These are phyloP conservation scores for Buathra laborator DNA, from an alignment of 2,888 invertebrate genomes.

Conservation along the genomic window DNA sequence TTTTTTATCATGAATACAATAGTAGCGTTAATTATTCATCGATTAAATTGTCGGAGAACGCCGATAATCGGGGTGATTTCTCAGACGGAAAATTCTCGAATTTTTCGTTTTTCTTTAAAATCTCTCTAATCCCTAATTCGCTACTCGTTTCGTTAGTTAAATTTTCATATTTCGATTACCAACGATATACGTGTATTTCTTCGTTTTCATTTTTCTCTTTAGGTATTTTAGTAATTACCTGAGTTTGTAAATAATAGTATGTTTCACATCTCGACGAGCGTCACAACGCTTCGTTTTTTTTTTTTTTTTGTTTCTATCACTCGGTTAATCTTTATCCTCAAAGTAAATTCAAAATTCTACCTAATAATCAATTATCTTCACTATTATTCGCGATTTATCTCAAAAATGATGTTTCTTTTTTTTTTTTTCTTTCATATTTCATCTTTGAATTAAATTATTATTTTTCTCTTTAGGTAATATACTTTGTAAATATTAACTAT, in stretches of 20 bases:
- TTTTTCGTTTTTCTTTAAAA: background rate
- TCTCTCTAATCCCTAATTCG: background rate
- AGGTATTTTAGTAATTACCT: conserved; percentile 35
- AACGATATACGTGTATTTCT: background rate
- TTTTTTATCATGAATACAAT: conserved; percentile 40
- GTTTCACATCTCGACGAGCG: conserved; percentile 37
- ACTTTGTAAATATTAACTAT: conserved; percentile 19
- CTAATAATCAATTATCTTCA: background rate
- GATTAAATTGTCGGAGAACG: conserved; percentile 22
- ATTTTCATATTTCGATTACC: conserved; percentile 8
- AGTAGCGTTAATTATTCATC: conserved; percentile 27
- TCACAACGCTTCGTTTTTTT: background rate
- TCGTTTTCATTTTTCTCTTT: background rate
- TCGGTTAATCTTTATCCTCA: background rate
- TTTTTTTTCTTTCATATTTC: background rate
- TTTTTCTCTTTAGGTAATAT: background rate
- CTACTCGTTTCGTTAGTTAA: conserved; percentile 10
- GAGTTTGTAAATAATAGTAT: conserved; percentile 58
- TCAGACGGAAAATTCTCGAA: background rate
- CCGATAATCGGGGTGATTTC: background rate
- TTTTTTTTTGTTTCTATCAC: background rate
- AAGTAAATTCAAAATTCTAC: conserved; percentile 15
- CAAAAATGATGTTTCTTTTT: background rate
- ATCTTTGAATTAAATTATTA: background rate
- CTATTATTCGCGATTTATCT: background rate